A percentile compares a stretch with the other conserved stretches of the same genome.
Conservation (phyloP, 2,888 invertebrate genomes). For the Plebejus argus region DNA sequence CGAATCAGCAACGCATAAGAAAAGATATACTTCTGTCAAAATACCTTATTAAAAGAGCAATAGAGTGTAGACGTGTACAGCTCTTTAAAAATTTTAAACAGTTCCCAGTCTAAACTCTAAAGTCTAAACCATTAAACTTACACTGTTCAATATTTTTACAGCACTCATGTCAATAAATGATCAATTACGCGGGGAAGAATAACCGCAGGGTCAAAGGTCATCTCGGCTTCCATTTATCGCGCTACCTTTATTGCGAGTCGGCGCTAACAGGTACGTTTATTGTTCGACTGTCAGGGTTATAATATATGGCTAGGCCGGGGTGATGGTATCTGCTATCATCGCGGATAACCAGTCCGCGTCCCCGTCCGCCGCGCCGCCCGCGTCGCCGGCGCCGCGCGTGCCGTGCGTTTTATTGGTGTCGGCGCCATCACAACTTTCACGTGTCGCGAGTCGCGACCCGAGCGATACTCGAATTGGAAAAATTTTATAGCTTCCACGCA, state of each 20-base stretch:
- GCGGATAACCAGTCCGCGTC: constrained; percentile 52
- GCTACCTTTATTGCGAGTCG: constrained; percentile 50
- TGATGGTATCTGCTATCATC: constrained; percentile 68
- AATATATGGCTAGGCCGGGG: constrained; percentile 61
- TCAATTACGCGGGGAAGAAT: constrained; percentile 16
- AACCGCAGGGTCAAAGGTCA: constrained; percentile 57
- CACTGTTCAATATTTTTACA: not conserved
- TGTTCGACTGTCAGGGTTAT: constrained; percentile 70
- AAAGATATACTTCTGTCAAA: too few relatives aligned
- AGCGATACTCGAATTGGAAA: constrained; percentile 76
- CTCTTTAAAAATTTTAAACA: not conserved
- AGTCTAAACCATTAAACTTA: not conserved
- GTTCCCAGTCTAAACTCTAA: too few relatives aligned
- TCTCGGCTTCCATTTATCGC: constrained; percentile 65
- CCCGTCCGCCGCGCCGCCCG: constrained; percentile 41
- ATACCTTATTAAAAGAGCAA: too few relatives aligned
- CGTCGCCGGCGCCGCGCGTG: constrained; percentile 55
- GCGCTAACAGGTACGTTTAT: constrained; percentile 71
- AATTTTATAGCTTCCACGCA: constrained; percentile 66
- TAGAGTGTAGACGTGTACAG: too few relatives aligned
- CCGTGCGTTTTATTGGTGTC: constrained; percentile 73
- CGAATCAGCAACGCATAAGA: too few relatives aligned
- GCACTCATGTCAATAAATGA: constrained; percentile 22
- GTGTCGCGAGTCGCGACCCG: constrained; percentile 69
- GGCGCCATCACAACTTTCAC: constrained; percentile 79